phyloP scores from a whole-genome alignment of 2,888 invertebrate species.

The Crocallis elinguaria region DNA sequence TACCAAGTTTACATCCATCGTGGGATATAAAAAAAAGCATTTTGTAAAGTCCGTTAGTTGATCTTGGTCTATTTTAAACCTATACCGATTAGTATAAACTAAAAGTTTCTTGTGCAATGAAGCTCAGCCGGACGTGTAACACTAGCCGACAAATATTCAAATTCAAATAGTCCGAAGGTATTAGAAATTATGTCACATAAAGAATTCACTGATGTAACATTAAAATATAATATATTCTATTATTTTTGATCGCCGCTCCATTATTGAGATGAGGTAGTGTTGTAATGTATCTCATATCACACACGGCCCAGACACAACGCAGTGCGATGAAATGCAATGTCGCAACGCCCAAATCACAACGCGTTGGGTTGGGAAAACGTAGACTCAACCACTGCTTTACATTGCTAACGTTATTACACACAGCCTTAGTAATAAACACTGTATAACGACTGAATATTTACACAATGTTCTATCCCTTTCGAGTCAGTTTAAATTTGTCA shows the following conservation, averaged over 20 bases:
- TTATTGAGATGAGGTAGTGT: conserved; percentile 15
- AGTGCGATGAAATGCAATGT: no score
- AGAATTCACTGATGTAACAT: conserved; percentile 20
- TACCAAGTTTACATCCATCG: no score
- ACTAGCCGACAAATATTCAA: conserved; percentile 12
- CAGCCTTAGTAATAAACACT: no score
- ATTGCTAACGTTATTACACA: no score
- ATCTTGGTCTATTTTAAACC: neutral
- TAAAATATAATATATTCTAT: conserved; percentile 15
- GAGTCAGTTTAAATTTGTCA: no score
- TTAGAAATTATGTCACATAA: conserved; percentile 25
- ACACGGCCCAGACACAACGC: no score
- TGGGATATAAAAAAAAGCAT: no score
- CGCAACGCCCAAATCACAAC: no score
- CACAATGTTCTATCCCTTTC: no score
- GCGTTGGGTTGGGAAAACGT: no score
- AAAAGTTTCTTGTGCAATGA: conserved; percentile 21
- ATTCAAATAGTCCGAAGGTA: conserved; percentile 6
- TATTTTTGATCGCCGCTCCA: conserved; percentile 4
- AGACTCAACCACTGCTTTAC: no score
- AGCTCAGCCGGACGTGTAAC: conserved; percentile 1
- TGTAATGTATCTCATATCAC: conserved; percentile 1
- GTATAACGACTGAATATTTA: no score
- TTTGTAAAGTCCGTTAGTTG: neutral
- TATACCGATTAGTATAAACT: neutral